A percentile compares a stretch with the other conserved stretches of the same genome.
Evolutionary conservation across 2,888 invertebrate species (phyloP).

Genomic region (Drosophila fungiperda): DNA sequence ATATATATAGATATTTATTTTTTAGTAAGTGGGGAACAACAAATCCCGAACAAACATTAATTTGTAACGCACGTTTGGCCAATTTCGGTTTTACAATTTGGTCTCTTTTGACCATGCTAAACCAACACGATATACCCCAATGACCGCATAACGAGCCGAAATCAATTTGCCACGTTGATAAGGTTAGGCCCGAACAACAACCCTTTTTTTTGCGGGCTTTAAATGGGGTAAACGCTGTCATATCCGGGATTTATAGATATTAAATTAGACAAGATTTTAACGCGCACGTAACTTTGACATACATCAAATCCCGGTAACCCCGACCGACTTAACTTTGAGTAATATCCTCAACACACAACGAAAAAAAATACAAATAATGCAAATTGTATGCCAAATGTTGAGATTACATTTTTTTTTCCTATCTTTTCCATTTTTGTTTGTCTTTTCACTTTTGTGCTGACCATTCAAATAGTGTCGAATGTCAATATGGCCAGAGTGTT

Average conservation of each 20-base stretch:
- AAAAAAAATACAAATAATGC: conserved; percentile 48
- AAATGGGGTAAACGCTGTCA: conserved; percentile 49
- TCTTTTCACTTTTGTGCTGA: conserved; percentile 50
- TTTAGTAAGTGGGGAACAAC: conserved; percentile 53
- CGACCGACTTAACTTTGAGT: conserved; percentile 64
- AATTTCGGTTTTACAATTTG: conserved; percentile 75
- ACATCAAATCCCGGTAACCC: conserved; percentile 65
- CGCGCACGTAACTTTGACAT: conserved; percentile 77
- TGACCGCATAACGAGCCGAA: conserved; percentile 80
- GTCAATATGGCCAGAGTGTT: conserved; percentile 27
- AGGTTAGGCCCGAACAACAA: conserved; percentile 56
- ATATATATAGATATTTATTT: conserved; percentile 26
- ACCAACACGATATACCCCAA: conserved; percentile 76
- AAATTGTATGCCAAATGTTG: conserved; percentile 72
- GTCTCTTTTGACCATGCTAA: conserved; percentile 68
- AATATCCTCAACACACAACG: conserved; percentile 32
- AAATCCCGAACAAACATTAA: conserved; percentile 81
- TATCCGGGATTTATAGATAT: conserved; percentile 77
- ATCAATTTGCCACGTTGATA: conserved; percentile 80
- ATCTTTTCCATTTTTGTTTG: conserved; percentile 6
- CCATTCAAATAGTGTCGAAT: conserved; percentile 57
- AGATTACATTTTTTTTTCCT: conserved; percentile 34
- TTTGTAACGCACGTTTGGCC: conserved; percentile 82
- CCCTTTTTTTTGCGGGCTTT: conserved; percentile 36
- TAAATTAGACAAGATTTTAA: conserved; percentile 75